Conservation (phyloP, 2,797 vertebrate genomes). For the Xerus rutilus region DNA sequence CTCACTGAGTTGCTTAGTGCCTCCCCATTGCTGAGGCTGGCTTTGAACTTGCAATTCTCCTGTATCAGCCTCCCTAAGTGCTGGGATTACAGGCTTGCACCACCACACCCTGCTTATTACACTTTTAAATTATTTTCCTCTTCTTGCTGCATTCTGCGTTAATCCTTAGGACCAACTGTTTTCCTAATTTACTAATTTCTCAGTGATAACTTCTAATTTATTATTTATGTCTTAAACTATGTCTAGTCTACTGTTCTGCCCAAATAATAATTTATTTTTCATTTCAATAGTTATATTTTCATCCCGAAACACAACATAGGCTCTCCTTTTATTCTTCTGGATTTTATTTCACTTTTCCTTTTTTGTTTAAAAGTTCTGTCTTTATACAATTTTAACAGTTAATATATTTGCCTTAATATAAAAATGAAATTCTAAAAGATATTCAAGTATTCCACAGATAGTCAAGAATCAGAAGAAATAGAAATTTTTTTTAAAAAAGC, state of each 20-base stretch:
- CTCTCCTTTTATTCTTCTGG: background rate
- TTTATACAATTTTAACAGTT: background rate
- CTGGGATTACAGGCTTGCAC: too few relatives aligned
- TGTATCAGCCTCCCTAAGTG: too few relatives aligned
- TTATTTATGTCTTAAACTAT: background rate
- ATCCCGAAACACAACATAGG: background rate
- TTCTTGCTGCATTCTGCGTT: background rate
- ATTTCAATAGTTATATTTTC: background rate
- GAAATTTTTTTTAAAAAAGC: too few relatives aligned
- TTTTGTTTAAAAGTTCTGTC: background rate
- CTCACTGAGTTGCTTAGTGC: too few relatives aligned
- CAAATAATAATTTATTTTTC: background rate
- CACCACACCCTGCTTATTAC: background rate
- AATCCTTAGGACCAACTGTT: background rate
- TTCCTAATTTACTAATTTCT: background rate
- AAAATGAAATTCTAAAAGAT: background rate
- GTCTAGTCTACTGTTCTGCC: background rate
- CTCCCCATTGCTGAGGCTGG: too few relatives aligned
- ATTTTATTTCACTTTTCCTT: background rate
- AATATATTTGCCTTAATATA: background rate
- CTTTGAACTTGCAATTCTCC: too few relatives aligned
- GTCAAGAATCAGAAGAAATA: too few relatives aligned
- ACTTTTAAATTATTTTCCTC: background rate
- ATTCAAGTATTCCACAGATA: background rate
- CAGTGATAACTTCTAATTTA: background rate